Conservation (phyloP, 1,140 invertebrate genomes). For the Phortica variegata region DNA sequence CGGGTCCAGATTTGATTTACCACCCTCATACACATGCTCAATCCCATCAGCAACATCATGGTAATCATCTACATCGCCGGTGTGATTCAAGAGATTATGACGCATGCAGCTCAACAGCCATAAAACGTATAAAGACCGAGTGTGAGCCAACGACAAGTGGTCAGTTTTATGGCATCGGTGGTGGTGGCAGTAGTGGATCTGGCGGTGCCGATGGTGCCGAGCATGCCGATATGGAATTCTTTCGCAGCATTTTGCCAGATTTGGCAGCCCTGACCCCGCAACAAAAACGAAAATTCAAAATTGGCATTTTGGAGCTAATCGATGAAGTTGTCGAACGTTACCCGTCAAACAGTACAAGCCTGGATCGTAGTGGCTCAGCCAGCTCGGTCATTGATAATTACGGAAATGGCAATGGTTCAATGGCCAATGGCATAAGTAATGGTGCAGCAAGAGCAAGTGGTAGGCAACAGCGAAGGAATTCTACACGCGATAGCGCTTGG, state of each 20-base stretch:
- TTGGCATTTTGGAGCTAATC: constrained; percentile 49
- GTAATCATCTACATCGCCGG: constrained; percentile 1
- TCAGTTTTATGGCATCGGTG: constrained; percentile 17
- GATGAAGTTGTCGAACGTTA: constrained; percentile 48
- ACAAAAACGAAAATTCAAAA: constrained; percentile 52
- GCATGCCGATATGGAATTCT: constrained; percentile 51
- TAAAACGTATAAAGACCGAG: constrained; percentile 49
- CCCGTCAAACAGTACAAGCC: constrained; percentile 26
- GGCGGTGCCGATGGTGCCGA: constrained; percentile 29
- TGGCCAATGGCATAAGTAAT: neutral
- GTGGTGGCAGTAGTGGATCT: too few species aligned
- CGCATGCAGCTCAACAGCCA: constrained; percentile 19
- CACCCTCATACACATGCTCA: constrained; percentile 17
- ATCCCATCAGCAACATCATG: constrained; percentile 23
- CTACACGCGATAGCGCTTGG: constrained; percentile 37
- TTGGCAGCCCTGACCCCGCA: constrained; percentile 40
- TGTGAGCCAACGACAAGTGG: constrained; percentile 27
- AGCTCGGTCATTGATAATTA: neutral
- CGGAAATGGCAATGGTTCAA: too few species aligned
- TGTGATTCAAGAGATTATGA: constrained; percentile 6
- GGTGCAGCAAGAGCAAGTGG: neutral
- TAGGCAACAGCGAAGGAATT: constrained; percentile 20
- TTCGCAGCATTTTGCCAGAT: constrained; percentile 49
- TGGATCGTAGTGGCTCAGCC: constrained; percentile 2
- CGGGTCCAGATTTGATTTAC: constrained; percentile 32